These are phyloP conservation scores for Cyclargus thomasi DNA, from an alignment of 1,140 invertebrate species.

Conservation along the genomic window DNA sequence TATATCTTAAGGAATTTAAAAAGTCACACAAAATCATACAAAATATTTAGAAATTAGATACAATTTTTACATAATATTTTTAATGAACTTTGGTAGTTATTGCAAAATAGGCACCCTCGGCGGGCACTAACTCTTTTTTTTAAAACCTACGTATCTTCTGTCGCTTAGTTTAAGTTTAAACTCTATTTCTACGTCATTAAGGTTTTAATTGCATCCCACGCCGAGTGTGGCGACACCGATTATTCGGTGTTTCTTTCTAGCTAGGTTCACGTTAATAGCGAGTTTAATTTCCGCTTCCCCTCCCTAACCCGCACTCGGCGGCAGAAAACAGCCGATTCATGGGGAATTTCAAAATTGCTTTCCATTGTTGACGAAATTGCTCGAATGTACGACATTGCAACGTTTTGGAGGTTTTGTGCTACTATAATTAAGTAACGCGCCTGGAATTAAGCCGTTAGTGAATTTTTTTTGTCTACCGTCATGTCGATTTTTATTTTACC, in stretches of 20 bases:
- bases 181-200: not conserved
- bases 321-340: constrained; percentile 17
- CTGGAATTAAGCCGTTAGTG: too few relatives aligned
- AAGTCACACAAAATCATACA: too few relatives aligned
- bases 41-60: too few relatives aligned
- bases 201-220: not conserved
- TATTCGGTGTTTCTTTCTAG: not conserved
- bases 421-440: not conserved
- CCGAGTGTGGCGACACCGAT: not conserved
- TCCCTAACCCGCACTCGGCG: not conserved
- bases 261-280: constrained; percentile 8
- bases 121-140: too few relatives aligned
- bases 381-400: not conserved
- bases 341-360: constrained; percentile 21
- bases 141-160: too few relatives aligned
- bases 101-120: too few relatives aligned
- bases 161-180: too few relatives aligned
- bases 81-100: too few relatives aligned
- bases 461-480: too few relatives aligned
- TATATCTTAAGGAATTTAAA: too few relatives aligned
- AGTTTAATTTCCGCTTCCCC: constrained; percentile 7
- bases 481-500: too few relatives aligned
- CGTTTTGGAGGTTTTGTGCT: not conserved
- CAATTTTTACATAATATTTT: too few relatives aligned
- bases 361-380: constrained; percentile 20